phyloP scores from a whole-genome alignment of 2,797 vertebrate genomes.

The Nannoperca obscura region DNA sequence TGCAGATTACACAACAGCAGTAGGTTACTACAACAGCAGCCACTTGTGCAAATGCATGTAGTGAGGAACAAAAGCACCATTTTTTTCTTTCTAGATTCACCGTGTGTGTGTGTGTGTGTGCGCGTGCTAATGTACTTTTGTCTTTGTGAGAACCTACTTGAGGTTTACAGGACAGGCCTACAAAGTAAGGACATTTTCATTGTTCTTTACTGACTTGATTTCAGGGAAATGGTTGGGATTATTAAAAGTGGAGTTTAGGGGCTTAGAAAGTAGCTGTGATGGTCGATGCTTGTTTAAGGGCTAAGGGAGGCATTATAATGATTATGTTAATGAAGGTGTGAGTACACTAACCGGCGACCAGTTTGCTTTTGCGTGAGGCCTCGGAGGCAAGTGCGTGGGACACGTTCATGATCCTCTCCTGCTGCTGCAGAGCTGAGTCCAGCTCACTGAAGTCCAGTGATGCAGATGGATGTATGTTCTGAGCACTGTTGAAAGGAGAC shows the following conservation, averaged over 20 bases:
- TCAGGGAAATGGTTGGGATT: background rate
- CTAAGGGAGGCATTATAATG: background rate
- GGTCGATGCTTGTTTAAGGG: background rate
- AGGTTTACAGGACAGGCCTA: conserved; percentile 1
- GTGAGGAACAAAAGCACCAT: no score
- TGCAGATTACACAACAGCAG: background rate
- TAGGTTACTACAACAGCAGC: background rate
- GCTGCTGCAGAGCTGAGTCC: conserved; percentile 90
- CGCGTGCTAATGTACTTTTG: no score
- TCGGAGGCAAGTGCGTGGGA: conserved; percentile 93
- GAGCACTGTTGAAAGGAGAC: conserved; percentile 79
- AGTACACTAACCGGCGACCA: conserved; percentile 90
- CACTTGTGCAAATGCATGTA: background rate
- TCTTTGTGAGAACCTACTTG: background rate
- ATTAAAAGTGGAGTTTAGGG: background rate
- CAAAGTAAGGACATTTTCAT: background rate
- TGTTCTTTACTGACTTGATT: background rate
- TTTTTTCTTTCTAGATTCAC: background rate
- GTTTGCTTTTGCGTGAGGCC: conserved; percentile 94
- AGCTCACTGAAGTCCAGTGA: conserved; percentile 85
- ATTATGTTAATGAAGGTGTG: background rate
- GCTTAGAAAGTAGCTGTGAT: background rate
- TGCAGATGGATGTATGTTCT: conserved; percentile 84
- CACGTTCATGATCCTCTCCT: conserved; percentile 94
- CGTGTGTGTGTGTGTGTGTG: background rate